These are phyloP conservation scores for Xanthorhoe designata DNA, from an alignment of 2,888 invertebrate species.

Conservation along the genomic window DNA sequence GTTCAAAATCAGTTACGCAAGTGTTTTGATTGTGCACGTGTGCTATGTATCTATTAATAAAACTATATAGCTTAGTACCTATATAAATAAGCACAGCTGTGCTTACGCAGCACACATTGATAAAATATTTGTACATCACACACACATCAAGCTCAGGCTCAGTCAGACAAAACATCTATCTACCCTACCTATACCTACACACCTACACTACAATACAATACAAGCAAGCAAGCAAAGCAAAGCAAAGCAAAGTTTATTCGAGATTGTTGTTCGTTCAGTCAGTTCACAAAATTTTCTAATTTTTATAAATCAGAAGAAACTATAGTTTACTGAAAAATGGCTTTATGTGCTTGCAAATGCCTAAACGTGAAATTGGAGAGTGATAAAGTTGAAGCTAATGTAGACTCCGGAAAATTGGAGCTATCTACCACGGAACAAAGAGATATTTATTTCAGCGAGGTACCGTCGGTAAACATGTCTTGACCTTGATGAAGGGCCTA, in stretches of 20 bases:
- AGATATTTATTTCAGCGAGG: slow-evolving; percentile 88
- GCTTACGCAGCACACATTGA: not conserved
- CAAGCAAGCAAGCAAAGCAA: not conserved
- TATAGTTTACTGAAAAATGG: slow-evolving; percentile 67
- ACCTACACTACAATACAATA: not conserved
- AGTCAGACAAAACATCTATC: no score
- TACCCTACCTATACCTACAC: not conserved
- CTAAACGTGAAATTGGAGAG: slow-evolving; percentile 89
- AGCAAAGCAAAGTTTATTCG: slow-evolving; percentile 1
- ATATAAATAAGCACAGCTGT: not conserved
- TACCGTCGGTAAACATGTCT: slow-evolving; percentile 72
- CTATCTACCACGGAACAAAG: slow-evolving; percentile 85
- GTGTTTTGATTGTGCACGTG: slow-evolving; percentile 63
- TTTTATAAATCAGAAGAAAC: slow-evolving; percentile 6
- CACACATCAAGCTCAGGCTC: not conserved
- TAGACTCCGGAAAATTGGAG: slow-evolving; percentile 84
- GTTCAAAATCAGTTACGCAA: slow-evolving; percentile 7
- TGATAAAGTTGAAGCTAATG: slow-evolving; percentile 84
- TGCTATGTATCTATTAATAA: slow-evolving; percentile 2
- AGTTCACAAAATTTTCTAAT: slow-evolving; percentile 7
- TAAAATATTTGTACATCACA: not conserved
- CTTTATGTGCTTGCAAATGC: slow-evolving; percentile 90
- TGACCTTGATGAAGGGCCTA: slow-evolving; percentile 75
- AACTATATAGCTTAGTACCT: not conserved
- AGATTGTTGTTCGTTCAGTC: slow-evolving; percentile 7